Evolutionary conservation across 2,797 vertebrate genomes (phyloP), one percentile per base, ranked within the genome.

Genomic region (Tenualosa ilisha): DNA sequence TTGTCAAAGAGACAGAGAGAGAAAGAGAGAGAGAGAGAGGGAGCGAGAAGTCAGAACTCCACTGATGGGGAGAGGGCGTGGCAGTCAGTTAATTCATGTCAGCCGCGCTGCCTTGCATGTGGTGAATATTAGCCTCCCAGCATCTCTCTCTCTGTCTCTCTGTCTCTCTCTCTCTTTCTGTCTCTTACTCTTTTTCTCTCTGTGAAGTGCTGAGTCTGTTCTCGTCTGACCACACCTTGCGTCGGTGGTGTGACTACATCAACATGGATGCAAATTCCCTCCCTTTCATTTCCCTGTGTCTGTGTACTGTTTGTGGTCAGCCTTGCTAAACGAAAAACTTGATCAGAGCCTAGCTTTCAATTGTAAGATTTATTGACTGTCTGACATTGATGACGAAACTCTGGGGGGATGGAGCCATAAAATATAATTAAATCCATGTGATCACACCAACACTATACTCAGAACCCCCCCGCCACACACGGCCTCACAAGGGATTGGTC

Each of bases 401-500:
- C n/a, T 85, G 81, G 54, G 90, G 88, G 83, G 79, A 90, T 89
- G 51, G 40, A 87, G 54, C 83, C 87, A 63, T 61, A 56, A 83
- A 86, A 83, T 86, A 86, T 90, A 92, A 94, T 91, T 84, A 91
- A 86, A 91, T 86, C 86, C 90, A 89, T 89, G 59, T 90, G 89
- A 83, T 75, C 86, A 46, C 82, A 83, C 84, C 22, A 68, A 17
- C 15, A 11, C 12, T 84, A 85, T 81, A 89, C 85, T 82, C 86
- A 88, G 85, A 84, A 50, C 83, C 50, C 46, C 24, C 61, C 72
- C 65, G 3, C 24, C 24, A 3, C 63, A 65, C n/a, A 26, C 65
- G 2, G 11, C 11, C 65, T 9, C 31, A 72, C 37, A 31, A 31
- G 13, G 26, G 63, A 68, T 68, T 26, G 65, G 26, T 72, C 65